A percentile compares a stretch with the other conserved stretches of the same genome.
These are phyloP conservation scores for Dynastes maya DNA, from an alignment of 2,888 invertebrate species.

Conservation along the genomic window DNA sequence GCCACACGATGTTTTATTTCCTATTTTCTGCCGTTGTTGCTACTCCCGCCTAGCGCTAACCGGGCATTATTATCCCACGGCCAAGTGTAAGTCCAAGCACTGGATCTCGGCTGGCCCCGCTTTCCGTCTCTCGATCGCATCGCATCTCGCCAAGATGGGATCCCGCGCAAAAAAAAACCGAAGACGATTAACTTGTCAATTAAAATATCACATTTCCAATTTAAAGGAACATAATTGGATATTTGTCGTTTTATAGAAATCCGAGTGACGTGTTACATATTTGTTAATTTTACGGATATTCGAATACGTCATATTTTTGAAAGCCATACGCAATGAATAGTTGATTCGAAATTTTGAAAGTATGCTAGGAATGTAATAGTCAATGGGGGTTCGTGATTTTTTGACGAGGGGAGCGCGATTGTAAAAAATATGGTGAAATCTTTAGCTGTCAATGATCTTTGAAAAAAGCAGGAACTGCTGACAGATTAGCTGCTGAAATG, in stretches of 20 bases:
- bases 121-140: constrained; percentile 12
- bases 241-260: constrained; percentile 17
- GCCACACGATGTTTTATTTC: constrained; percentile 47
- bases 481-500: no score
- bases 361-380: no score
- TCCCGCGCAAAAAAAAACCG: constrained; percentile 21
- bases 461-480: no score
- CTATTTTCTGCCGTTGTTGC: constrained; percentile 47
- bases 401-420: no score
- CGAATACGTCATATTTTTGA: constrained; percentile 25
- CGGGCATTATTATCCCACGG: constrained; percentile 46
- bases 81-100: neutral
- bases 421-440: no score
- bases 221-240: constrained; percentile 36
- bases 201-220: constrained; percentile 44
- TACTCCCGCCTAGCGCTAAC: constrained; percentile 29
- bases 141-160: constrained; percentile 17
- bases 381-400: no score
- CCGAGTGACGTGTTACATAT: constrained; percentile 4
- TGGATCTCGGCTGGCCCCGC: constrained; percentile 2
- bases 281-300: constrained; percentile 30
- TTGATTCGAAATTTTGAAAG: neutral
- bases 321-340: neutral
- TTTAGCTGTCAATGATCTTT: no score
- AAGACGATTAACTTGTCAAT: constrained; percentile 45